Evolutionary conservation across 35 echinoderm and acorn worm genomes (phyloP).

Genomic region (Apostichopus californicus): DNA sequence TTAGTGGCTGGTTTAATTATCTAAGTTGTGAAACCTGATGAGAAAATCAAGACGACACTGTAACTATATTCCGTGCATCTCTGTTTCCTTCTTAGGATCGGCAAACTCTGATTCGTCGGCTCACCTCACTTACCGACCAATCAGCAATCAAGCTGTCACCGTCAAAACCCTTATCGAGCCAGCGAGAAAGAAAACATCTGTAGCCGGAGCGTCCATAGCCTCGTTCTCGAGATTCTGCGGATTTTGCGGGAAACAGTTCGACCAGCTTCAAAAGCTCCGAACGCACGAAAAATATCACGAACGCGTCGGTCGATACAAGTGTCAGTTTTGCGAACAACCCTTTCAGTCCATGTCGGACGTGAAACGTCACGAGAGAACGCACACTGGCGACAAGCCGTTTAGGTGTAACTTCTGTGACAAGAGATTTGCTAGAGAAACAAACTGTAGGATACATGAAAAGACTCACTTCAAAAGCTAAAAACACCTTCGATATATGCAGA

Average conservation of each 20-base stretch:
- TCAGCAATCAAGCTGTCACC: not conserved
- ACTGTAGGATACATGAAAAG: conserved; percentile 19
- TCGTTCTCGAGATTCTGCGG: conserved; percentile 3
- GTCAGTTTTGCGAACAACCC: not conserved
- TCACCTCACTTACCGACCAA: not conserved
- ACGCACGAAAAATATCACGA: conserved; percentile 9
- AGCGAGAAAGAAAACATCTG: not conserved
- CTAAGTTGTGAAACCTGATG: not conserved
- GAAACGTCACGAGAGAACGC: conserved; percentile 34
- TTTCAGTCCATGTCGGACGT: conserved; percentile 21
- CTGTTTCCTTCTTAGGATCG: not conserved
- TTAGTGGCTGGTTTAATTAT: too few relatives aligned
- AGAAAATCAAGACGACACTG: not conserved
- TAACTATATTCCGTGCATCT: not conserved
- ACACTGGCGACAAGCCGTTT: not conserved
- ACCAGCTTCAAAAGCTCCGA: not conserved
- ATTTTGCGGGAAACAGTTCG: conserved; percentile 15
- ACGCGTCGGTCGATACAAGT: conserved; percentile 9
- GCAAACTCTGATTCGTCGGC: not conserved
- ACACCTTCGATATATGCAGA: not conserved
- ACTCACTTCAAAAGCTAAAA: conserved; percentile 7
- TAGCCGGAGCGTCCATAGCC: not conserved
- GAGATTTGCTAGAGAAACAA: not conserved
- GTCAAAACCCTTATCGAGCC: not conserved
- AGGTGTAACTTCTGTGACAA: conserved; percentile 9